Evolutionary conservation across 1,140 invertebrate genomes (phyloP).

Genomic region (Yoshiicerus persimilis): DNA sequence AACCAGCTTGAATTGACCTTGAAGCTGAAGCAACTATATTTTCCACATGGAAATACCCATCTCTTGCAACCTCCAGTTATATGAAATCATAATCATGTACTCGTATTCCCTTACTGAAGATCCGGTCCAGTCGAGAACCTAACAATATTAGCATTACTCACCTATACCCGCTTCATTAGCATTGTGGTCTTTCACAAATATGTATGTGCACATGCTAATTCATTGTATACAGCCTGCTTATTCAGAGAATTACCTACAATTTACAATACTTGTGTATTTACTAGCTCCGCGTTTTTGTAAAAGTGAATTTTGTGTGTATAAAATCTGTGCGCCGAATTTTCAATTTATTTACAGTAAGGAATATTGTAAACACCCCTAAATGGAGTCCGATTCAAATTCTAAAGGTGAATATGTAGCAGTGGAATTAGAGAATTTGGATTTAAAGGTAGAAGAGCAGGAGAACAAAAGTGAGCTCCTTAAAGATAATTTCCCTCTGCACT

Average conservation of each 20-base stretch:
- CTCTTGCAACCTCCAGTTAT: not conserved
- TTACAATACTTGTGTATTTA: not conserved
- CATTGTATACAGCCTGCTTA: not conserved
- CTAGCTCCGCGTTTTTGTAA: too few relatives aligned
- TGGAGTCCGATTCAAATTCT: not conserved
- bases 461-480: not conserved
- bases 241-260: not conserved
- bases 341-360: too few relatives aligned
- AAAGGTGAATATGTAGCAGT: not conserved
- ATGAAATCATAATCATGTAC: not conserved
- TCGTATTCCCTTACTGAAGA: too few relatives aligned
- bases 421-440: not conserved
- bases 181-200: not conserved
- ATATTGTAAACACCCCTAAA: not conserved
- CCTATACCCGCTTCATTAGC: not conserved
- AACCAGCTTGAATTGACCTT: not conserved
- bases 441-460: not conserved
- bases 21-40: not conserved
- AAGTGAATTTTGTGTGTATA: not conserved
- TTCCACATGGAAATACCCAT: not conserved
- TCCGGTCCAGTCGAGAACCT: not conserved
- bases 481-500: not conserved
- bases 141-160: too few relatives aligned
- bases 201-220: not conserved
- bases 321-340: too few relatives aligned